phyloP scores from a whole-genome alignment of 2,888 invertebrate species.

The Drosophila testacea region DNA sequence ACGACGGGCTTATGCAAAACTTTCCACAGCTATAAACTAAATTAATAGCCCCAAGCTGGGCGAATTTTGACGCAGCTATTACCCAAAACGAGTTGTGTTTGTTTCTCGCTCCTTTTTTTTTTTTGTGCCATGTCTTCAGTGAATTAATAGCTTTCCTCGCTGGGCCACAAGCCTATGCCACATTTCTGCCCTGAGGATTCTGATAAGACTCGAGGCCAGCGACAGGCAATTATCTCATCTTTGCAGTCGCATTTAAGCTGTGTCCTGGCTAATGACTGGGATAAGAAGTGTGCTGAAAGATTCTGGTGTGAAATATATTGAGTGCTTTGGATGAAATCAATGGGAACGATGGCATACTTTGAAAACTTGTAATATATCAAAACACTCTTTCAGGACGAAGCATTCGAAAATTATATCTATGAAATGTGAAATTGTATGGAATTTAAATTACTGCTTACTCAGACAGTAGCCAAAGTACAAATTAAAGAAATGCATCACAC shows the following conservation, averaged over 20 bases:
- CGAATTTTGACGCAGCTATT: constrained; percentile 47
- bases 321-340: constrained; percentile 22
- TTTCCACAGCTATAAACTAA: constrained; percentile 54
- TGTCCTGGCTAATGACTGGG: constrained; percentile 17
- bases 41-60: constrained; percentile 50
- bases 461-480: too few species aligned
- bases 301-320: constrained; percentile 29
- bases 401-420: too few species aligned
- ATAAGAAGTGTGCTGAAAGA: constrained; percentile 6
- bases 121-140: constrained; percentile 12
- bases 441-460: too few species aligned
- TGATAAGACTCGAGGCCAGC: constrained; percentile 37
- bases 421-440: too few species aligned
- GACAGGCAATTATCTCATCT: constrained; percentile 33
- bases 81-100: constrained; percentile 45
- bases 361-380: not conserved
- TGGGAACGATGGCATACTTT: not conserved
- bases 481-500: too few species aligned
- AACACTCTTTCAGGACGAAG: too few species aligned
- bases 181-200: not conserved
- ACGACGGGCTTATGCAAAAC: constrained; percentile 46
- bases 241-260: constrained; percentile 23
- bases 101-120: not conserved
- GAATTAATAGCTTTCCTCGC: constrained; percentile 36
- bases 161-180: not conserved